phyloP scores from a whole-genome alignment of 92 coral and sea anemone genomes.

The Nematostella vectensis region DNA sequence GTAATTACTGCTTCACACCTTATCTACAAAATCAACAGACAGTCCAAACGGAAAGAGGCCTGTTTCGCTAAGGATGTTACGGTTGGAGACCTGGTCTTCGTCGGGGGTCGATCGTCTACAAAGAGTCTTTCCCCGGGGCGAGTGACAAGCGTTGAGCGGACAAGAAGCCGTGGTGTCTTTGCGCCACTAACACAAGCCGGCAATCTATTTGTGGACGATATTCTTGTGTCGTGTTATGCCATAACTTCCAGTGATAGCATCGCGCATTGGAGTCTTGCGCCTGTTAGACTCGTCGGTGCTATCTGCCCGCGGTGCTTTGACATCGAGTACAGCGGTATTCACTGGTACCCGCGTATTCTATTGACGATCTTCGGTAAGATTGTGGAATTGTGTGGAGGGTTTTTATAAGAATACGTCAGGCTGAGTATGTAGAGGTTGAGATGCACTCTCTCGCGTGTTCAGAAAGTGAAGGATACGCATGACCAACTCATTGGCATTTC shows the following conservation, averaged over 20 bases:
- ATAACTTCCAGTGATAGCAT: conserved; percentile 43
- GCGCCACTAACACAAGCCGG: conserved; percentile 98
- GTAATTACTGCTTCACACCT: conserved; percentile 79
- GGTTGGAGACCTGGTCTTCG: conserved; percentile 67
- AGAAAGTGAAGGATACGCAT: no score
- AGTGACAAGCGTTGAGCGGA: conserved; percentile 27
- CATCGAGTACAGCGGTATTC: conserved; percentile 42
- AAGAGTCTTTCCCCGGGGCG: conserved; percentile 53
- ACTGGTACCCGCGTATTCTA: conserved; percentile 75
- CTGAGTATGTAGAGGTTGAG: no score
- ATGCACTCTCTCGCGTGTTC: no score
- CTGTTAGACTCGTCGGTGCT: conserved; percentile 47
- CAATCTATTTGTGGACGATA: conserved; percentile 66
- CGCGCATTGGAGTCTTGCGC: conserved; percentile 80
- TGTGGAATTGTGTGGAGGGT: background rate
- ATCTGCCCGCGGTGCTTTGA: conserved; percentile 41
- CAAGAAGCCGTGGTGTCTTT: conserved; percentile 43
- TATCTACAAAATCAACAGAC: conserved; percentile 80
- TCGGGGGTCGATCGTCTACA: conserved; percentile 23
- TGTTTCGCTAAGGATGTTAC: conserved; percentile 51
- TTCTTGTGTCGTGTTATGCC: conserved; percentile 86
- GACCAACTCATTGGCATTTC: no score
- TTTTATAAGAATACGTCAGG: background rate
- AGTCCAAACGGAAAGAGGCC: conserved; percentile 45
- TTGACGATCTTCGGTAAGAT: conserved; percentile 1